A percentile compares a stretch with the other conserved stretches of the same genome.
Evolutionary conservation across 2,113 vertebrate species (phyloP).

Genomic region (Trematomus loennbergii): DNA sequence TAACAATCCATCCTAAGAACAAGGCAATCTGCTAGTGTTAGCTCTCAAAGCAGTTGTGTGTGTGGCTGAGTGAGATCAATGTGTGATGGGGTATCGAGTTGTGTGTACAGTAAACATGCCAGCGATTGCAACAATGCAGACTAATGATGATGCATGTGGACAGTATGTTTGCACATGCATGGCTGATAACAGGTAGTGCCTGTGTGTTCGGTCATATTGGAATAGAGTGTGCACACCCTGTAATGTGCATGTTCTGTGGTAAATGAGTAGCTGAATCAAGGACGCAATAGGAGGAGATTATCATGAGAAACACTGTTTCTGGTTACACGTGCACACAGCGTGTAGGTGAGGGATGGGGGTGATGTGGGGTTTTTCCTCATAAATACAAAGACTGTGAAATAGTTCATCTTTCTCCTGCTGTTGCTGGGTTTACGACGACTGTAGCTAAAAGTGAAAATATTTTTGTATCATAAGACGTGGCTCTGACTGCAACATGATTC

Average conservation of each 20-base stretch:
- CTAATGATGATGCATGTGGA: slow-evolving; percentile 67
- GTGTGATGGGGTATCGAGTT: slow-evolving; percentile 27
- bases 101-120: slow-evolving; percentile 59
- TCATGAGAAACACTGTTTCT: slow-evolving; percentile 24
- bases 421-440: not conserved
- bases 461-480: not conserved
- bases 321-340: not conserved
- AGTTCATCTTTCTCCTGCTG: not conserved
- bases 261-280: slow-evolving; percentile 64
- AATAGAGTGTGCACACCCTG: slow-evolving; percentile 13
- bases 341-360: not conserved
- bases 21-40: not conserved
- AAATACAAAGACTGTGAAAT: not conserved
- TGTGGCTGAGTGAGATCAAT: slow-evolving; percentile 42
- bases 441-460: slow-evolving; percentile 4
- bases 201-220: slow-evolving; percentile 36
- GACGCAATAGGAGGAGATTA: slow-evolving; percentile 1
- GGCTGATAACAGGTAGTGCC: slow-evolving; percentile 44
- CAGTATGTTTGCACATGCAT: slow-evolving; percentile 51
- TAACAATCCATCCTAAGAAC: not conserved
- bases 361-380: not conserved
- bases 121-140: slow-evolving; percentile 49
- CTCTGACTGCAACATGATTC: not conserved
- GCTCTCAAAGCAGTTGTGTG: slow-evolving; percentile 8
- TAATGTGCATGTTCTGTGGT: slow-evolving; percentile 30